Evolutionary conservation across 2,888 invertebrate species (phyloP), one percentile per base, ranked within the genome.

Genomic region (Callosobruchus maculatus): DNA sequence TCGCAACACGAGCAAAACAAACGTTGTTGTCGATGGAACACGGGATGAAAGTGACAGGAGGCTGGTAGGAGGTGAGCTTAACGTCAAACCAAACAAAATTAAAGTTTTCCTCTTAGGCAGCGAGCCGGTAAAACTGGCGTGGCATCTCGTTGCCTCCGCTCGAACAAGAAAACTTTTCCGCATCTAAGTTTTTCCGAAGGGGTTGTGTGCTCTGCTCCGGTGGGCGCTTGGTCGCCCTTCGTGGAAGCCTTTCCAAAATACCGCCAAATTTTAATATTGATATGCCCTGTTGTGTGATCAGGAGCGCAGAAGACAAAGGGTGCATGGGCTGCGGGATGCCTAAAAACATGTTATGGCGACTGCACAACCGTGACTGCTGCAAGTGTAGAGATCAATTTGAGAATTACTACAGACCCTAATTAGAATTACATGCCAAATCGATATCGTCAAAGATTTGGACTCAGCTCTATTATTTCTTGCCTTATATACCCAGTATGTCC

Each of bases 51-150:
- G 86, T 87, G 87, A 87, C 87, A 87, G 85, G 85, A 85, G 49
- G 49, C 49, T 49, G 49, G 49, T 49, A 49, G 68, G 68, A 68
- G 83, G 84, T 85, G 82, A 85, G 86, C 86, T 87, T 87, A 87
- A 85, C 86, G 86, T 87, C 87, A 87, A 86, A 87, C 86, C 86
- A 86, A 87, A 87, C 87, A 87, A 87, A 87, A 86, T 87, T 87
- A 86, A 87, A 87, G 85, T 87, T 87, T 87, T 87, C 87, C 86
- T 87, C 86, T 87, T 86, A 85, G 85, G 85, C 85, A 85, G 84
- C 84, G 84, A 83, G 83, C 84, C 83, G 84, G 84, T 85, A 84
- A 85, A 84, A 85, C 84, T 82, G 81, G 83, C 80, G 49, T 49
- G 49, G 49, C 49, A 49, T 49, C 49, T 49, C 49, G 49, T 49